Evolutionary conservation across 2,797 vertebrate species (phyloP), one percentile per base, ranked within the genome.

Genomic region (Salmo trutta): DNA sequence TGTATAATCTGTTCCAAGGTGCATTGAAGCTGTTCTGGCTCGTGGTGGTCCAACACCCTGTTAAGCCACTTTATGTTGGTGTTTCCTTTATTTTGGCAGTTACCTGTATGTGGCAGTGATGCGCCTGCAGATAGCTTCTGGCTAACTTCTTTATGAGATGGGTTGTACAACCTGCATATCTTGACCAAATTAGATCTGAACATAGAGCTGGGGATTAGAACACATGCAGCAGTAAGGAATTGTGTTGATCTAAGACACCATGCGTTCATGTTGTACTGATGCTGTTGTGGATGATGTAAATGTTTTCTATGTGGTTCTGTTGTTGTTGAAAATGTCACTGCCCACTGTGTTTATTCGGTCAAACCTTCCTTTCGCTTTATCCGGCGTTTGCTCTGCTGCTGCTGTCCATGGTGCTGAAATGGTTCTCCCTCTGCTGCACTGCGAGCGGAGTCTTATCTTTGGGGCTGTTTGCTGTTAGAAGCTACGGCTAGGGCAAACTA

Each of bases 341-440:
- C 19, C 19, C 56, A 12, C n/a, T 62, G 56, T 62, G n/a, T 62
- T 21, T 21, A 62, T 21, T 21, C 7, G n/a, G 56, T 62, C 24
- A 17, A 66, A 15, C 27, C 14, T 5, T 29, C 7, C 24, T 5
- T 16, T 12, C 24, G 5, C 65, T 67, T 4, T 64, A 65, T 59
- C 19, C 0, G 5, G 17, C 56, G 2, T 5, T n/a, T 15, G 16
- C 17, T 17, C 15, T n/a, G 65, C 15, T 19, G 33, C 47, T 10
- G 75, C 81, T 85, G 75, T 81, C 81, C 56, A 31, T 68, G 77
- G 81, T 85, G 53, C 79, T 85, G 84, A 74, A 79, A 41, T 1
- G 5, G 16, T 17, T 19, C 16, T 75, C 19, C 1, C 7, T 21
- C 16, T 29, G 27, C 5, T 10, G 12, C 27, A 65, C 12, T 27